phyloP scores from a whole-genome alignment of 2,797 vertebrate genomes.

The Manis javanica region DNA sequence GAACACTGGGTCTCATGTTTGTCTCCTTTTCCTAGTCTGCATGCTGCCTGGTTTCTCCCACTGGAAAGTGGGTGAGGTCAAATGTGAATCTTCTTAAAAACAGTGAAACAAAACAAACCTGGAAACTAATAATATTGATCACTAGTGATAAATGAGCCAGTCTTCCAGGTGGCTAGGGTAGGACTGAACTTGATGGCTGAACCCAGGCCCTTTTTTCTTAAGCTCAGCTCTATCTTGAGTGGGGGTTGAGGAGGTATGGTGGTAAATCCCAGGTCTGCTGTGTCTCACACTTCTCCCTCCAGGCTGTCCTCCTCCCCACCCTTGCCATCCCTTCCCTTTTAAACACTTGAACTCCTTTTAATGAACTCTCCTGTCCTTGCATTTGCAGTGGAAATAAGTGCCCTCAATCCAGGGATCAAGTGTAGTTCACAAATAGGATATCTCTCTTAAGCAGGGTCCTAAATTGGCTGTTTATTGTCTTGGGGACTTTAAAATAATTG shows the following conservation, averaged over 20 bases:
- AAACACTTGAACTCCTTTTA: not conserved
- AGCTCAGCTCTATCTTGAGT: too few relatives aligned
- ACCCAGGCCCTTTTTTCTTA: not conserved
- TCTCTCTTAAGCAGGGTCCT: not conserved
- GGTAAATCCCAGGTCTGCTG: not conserved
- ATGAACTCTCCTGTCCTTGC: not conserved
- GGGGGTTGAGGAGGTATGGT: not conserved
- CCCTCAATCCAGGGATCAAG: not conserved
- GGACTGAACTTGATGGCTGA: too few relatives aligned
- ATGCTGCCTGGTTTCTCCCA: not conserved
- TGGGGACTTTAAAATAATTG: not conserved
- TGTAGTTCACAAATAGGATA: not conserved
- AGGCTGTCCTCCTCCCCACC: too few relatives aligned
- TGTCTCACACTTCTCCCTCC: not conserved
- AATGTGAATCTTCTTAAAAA: not conserved
- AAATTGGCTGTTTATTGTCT: not conserved
- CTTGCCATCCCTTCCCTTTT: rapidly evolving
- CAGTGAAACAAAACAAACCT: too few relatives aligned
- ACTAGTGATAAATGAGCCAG: not conserved
- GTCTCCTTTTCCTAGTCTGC: too few relatives aligned
- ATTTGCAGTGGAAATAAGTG: not conserved
- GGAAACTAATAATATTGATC: not conserved
- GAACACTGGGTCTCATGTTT: too few relatives aligned
- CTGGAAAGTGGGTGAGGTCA: not conserved
- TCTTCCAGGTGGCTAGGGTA: not conserved